Percentiles rank a stretch among this genome's conserved stretches.
Evolutionary conservation across 1,140 invertebrate species (phyloP).

Genomic region (Drosophila nigrodunni): DNA sequence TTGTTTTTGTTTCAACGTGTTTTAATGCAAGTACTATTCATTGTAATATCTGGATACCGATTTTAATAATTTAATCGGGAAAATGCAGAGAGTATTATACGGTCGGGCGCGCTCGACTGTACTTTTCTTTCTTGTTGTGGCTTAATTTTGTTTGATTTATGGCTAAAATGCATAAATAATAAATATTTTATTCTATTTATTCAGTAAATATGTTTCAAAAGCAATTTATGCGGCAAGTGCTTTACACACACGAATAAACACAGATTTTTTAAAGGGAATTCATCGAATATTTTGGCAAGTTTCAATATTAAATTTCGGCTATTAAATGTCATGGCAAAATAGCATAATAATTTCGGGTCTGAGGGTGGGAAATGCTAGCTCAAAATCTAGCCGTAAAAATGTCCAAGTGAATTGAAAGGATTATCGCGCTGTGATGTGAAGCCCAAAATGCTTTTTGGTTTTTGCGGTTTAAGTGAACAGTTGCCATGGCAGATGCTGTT

Average conservation of each 20-base stretch:
- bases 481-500: constrained; percentile 34
- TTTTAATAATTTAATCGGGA: no score
- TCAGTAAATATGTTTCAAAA: not conserved
- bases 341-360: constrained; percentile 6
- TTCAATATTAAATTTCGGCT: constrained; percentile 22
- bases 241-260: not conserved
- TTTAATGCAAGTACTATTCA: no score
- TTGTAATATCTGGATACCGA: no score
- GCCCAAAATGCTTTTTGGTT: constrained; percentile 48
- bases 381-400: constrained; percentile 13
- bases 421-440: constrained; percentile 36
- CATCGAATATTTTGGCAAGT: not conserved
- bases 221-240: not conserved
- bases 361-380: not conserved
- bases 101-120: no score
- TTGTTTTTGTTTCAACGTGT: no score
- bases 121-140: no score
- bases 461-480: constrained; percentile 41
- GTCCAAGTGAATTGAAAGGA: constrained; percentile 52
- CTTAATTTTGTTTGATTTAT: constrained; percentile 34
- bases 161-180: not conserved
- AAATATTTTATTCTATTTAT: constrained; percentile 21
- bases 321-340: constrained; percentile 24
- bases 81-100: no score
- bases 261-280: no score